Evolutionary conservation across 2,113 vertebrate genomes (phyloP).

Genomic region (Corvus moneduloides): DNA sequence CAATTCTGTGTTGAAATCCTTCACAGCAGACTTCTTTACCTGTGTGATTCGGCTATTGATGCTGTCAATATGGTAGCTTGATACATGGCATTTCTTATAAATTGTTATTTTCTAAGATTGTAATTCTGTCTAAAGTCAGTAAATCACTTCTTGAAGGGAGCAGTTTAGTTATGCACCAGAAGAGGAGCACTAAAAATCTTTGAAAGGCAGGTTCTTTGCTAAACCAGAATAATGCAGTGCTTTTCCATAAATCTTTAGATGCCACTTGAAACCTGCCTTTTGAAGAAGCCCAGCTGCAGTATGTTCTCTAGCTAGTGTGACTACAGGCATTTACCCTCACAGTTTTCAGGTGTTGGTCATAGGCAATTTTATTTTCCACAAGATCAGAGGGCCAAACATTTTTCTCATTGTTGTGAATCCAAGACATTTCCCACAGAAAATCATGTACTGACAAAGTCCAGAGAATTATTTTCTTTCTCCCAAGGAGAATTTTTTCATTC

Average conservation of each 20-base stretch:
- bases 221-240: neutral
- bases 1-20: neutral
- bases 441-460: neutral
- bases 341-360: neutral
- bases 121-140: neutral
- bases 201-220: slow-evolving; percentile 1
- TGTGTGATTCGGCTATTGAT: neutral
- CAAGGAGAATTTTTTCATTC: neutral
- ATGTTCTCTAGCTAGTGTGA: neutral
- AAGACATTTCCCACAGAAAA: neutral
- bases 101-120: neutral
- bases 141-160: neutral
- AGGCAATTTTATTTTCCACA: neutral
- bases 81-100: neutral
- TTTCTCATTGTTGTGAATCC: neutral
- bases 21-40: neutral
- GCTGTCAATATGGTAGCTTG: neutral
- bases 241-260: neutral
- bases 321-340: neutral
- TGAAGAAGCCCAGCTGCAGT: neutral
- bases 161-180: slow-evolving; percentile 6
- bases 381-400: neutral
- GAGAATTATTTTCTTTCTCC: neutral
- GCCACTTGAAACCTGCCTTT: neutral
- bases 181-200: neutral